These are phyloP conservation scores for Drosophila tristis DNA, from an alignment of 1,140 invertebrate genomes.

Conservation along the genomic window DNA sequence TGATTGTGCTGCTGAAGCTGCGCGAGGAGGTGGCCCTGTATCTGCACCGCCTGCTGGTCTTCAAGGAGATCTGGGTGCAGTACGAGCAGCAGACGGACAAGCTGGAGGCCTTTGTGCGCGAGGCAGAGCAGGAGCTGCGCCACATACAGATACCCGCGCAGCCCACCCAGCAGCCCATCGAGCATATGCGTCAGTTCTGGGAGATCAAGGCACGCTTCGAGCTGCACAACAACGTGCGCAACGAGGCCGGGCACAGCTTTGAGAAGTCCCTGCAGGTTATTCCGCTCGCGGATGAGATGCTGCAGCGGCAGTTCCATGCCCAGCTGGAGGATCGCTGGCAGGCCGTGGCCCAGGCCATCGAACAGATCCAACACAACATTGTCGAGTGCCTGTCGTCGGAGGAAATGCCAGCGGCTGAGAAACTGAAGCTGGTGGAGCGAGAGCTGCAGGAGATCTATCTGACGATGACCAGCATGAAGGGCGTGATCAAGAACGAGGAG, in stretches of 20 bases:
- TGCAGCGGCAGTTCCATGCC: conserved; percentile 90
- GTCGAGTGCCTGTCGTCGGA: conserved; percentile 89
- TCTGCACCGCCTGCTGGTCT: conserved; percentile 88
- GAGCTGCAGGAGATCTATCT: conserved; percentile 89
- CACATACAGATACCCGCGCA: conserved; percentile 85
- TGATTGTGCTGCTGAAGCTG: conserved; percentile 89
- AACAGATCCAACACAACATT: conserved; percentile 87
- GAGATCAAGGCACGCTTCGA: conserved; percentile 94
- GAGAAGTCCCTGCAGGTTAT: conserved; percentile 91
- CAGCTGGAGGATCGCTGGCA: conserved; percentile 91
- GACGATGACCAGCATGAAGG: conserved; percentile 88
- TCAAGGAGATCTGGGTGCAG: conserved; percentile 90
- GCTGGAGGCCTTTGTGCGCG: conserved; percentile 90
- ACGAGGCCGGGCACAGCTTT: conserved; percentile 89
- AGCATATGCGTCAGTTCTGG: conserved; percentile 92
- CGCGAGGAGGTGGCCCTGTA: conserved; percentile 90
- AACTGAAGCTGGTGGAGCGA: conserved; percentile 89
- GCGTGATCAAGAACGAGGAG: conserved; percentile 92
- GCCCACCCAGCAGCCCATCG: conserved; percentile 86
- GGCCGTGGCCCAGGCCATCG: conserved; percentile 87
- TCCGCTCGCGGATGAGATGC: conserved; percentile 91
- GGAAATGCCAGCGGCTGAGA: conserved; percentile 89
- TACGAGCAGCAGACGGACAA: conserved; percentile 90
- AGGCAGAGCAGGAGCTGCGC: conserved; percentile 88
- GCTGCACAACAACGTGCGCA: conserved; percentile 91